phyloP scores from a whole-genome alignment of 2,113 vertebrate genomes.

The Zosterops borbonicus region DNA sequence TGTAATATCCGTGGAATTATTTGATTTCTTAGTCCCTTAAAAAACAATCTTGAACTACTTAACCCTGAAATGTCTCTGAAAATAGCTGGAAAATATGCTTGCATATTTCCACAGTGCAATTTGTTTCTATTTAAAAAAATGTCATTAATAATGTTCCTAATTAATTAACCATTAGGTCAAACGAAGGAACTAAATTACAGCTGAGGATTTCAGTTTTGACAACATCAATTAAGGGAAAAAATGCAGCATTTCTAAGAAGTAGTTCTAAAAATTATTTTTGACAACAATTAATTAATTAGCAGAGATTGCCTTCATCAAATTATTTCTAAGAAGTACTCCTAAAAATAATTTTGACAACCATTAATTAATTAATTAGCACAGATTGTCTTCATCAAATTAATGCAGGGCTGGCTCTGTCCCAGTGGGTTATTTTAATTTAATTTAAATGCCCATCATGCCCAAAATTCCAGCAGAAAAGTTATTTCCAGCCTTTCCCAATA shows the following conservation, averaged over 20 bases:
- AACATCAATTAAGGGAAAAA: neutral
- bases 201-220: neutral
- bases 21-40: neutral
- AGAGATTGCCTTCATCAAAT: too few species aligned
- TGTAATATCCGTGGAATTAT: neutral
- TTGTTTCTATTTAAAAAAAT: neutral
- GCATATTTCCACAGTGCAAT: neutral
- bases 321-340: neutral
- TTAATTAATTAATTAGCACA: neutral
- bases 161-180: neutral
- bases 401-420: neutral
- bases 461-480: neutral
- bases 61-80: neutral
- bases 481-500: neutral
- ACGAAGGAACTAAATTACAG: neutral
- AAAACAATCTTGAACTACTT: neutral
- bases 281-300: neutral
- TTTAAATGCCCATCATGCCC: neutral
- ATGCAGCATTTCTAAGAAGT: neutral
- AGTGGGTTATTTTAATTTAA: neutral
- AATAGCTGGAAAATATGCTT: neutral
- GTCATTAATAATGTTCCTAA: neutral
- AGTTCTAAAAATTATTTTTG: neutral
- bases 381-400: neutral
- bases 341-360: neutral